Base-by-base conservation (phyloP, 2,888 invertebrate genomes). In the Rhingia campestris region DNA sequence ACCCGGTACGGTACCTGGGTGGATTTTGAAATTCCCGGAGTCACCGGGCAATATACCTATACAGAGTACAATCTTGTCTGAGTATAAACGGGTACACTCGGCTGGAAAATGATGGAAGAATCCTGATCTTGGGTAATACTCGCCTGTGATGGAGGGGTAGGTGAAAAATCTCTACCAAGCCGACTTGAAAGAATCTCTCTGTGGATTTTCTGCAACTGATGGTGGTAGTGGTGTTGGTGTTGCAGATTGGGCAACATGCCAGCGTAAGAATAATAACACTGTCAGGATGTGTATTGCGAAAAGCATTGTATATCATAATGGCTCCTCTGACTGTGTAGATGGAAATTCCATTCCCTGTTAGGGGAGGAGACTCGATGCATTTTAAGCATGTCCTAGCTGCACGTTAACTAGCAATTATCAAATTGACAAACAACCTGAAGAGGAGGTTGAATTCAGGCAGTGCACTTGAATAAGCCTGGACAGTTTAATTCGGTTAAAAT, bases 391-490 rank as follows among this genome's bases (percentile, higher is more conserved):
- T 43, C 56, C 39, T 66, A 45, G 49, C 39, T 51, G 43, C 69
- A 64, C 70, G 64, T 81, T 59, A 59, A 81, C 69, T 56, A 64
- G 80, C 80, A 84, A 84, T 84, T 84, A 84, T 80, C 74, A 80
- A 84, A 84, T 84, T 84, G 80, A 74, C 84, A 80, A 69, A 73
- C 69, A 82, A 69, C 54, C 54, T 43, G 49, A 56, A 45, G 49
- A 69, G 81, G 59, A 53, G 14, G 73, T 33, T 51, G 12, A 2
- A 35, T 35, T 64, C 47, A 12, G 51, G 51, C 67, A 56, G 39
- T 47, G 30, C 2, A 33, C 35, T 45, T 30, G 58, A 58, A 58
- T 41, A 41, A 10, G 47, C 3, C 14, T 30, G 22, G 9, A 30
- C 6, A 53, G 45, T 39, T 32, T 33, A 32, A 12, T 35, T 30